A percentile compares a stretch with the other conserved stretches of the same genome.
Evolutionary conservation across 2,113 vertebrate species (phyloP).

Genomic region (Lampris incognitus): DNA sequence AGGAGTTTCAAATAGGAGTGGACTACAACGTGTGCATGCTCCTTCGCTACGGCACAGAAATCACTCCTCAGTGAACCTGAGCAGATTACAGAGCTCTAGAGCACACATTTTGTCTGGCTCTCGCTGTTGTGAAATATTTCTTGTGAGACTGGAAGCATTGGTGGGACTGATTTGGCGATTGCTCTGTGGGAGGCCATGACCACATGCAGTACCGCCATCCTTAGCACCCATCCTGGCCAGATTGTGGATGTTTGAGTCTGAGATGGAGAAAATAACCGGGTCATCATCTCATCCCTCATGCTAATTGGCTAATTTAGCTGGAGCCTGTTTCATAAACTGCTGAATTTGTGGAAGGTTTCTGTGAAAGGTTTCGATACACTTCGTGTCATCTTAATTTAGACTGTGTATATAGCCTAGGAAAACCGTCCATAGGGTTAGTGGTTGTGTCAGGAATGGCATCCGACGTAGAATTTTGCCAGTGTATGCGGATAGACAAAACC

Average conservation of each 20-base stretch:
- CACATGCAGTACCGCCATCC: neutral
- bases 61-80: neutral
- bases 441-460: no score
- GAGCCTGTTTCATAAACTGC: slow-evolving; percentile 15
- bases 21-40: slow-evolving; percentile 31
- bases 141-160: neutral
- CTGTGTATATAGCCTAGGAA: no score
- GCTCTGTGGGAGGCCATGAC: neutral
- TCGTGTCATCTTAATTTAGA: slow-evolving; percentile 4
- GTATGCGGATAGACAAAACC: no score
- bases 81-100: neutral
- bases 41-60: neutral
- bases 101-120: neutral
- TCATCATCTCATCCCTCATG: slow-evolving; percentile 30
- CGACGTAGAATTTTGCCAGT: no score
- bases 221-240: slow-evolving; percentile 6
- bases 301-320: slow-evolving; percentile 43
- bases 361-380: neutral
- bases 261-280: slow-evolving; percentile 31
- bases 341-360: slow-evolving; percentile 27
- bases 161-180: slow-evolving; percentile 10
- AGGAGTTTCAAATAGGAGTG: neutral
- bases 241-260: slow-evolving; percentile 14
- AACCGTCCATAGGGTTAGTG: no score
- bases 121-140: neutral